Conservation (phyloP, 1,140 invertebrate genomes). For the Bathynomus jamesi region DNA sequence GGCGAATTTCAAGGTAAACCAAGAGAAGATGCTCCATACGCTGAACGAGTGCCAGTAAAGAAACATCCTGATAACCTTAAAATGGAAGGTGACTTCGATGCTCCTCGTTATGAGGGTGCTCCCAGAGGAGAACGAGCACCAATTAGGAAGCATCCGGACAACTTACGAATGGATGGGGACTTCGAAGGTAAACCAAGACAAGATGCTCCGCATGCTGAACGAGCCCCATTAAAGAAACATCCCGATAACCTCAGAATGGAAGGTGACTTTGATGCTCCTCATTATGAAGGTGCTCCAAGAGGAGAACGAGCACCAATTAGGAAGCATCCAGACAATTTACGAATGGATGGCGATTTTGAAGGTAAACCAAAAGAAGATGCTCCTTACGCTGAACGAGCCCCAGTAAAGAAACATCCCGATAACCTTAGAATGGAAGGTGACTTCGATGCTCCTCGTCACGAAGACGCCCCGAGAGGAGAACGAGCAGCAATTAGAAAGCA, state of each 20-base stretch:
- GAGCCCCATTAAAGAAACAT: slow-evolving; percentile 41
- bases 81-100: slow-evolving; percentile 55
- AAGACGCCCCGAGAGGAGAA: slow-evolving; percentile 40
- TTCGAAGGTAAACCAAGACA: slow-evolving; percentile 41
- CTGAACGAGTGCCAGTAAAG: slow-evolving; percentile 42
- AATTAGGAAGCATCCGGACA: slow-evolving; percentile 41
- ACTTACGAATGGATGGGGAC: slow-evolving; percentile 44
- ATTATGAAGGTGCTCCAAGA: slow-evolving; percentile 25
- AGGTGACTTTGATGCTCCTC: slow-evolving; percentile 36
- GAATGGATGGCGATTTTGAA: slow-evolving; percentile 20
- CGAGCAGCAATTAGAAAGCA: slow-evolving; percentile 43
- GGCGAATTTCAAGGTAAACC: slow-evolving; percentile 4
- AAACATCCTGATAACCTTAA: slow-evolving; percentile 49
- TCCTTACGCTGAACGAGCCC: slow-evolving; percentile 13
- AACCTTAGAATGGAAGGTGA: slow-evolving; percentile 39
- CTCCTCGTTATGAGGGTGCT: background rate
- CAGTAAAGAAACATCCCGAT: slow-evolving; percentile 46
- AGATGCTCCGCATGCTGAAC: slow-evolving; percentile 44
- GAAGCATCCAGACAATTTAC: slow-evolving; percentile 36
- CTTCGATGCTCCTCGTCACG: no score
- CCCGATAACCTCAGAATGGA: slow-evolving; percentile 50
- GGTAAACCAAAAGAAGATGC: slow-evolving; percentile 6
- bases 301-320: slow-evolving; percentile 31
- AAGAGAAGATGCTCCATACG: slow-evolving; percentile 4
- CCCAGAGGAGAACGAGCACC: background rate